Percentiles rank a stretch among this genome's conserved stretches.
These are phyloP conservation scores for Tichodroma muraria DNA, from an alignment of 2,113 vertebrate species.

Conservation along the genomic window DNA sequence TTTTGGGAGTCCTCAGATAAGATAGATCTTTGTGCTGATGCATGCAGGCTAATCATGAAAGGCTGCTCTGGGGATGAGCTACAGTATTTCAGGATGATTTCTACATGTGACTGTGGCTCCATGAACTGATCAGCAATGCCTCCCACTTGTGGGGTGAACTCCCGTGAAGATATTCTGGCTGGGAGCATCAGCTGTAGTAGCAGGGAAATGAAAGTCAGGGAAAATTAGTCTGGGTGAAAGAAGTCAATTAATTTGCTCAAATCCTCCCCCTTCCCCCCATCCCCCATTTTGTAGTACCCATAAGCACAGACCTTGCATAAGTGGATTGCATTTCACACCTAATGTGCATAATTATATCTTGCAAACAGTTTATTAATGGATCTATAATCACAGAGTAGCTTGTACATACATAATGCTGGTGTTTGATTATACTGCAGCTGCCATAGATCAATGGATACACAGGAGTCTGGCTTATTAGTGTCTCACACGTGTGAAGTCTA, in stretches of 20 bases:
- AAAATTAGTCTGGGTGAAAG: not conserved
- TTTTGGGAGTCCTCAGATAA: not conserved
- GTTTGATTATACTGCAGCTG: constrained; percentile 39
- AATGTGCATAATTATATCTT: constrained; percentile 41
- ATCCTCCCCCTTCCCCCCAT: not conserved
- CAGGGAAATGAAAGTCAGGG: not conserved
- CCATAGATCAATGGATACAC: constrained; percentile 29
- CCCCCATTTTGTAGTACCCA: not conserved
- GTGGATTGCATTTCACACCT: not conserved
- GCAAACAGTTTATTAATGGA: constrained; percentile 37
- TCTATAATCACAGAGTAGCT: constrained; percentile 32
- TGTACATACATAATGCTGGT: not conserved
- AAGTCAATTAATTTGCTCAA: not conserved
- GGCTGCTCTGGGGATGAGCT: not conserved
- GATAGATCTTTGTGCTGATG: not conserved
- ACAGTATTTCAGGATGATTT: not conserved
- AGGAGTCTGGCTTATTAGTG: not conserved
- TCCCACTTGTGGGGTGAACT: not conserved
- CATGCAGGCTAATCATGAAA: not conserved
- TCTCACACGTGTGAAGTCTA: not conserved
- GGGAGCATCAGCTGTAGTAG: not conserved
- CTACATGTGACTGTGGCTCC: not conserved
- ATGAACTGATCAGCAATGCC: not conserved
- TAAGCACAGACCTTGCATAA: not conserved
- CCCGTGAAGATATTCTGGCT: not conserved